Evolutionary conservation across 2,797 vertebrate genomes (phyloP), one percentile per base, ranked within the genome.

Genomic region (Peromyscus melanophrys): DNA sequence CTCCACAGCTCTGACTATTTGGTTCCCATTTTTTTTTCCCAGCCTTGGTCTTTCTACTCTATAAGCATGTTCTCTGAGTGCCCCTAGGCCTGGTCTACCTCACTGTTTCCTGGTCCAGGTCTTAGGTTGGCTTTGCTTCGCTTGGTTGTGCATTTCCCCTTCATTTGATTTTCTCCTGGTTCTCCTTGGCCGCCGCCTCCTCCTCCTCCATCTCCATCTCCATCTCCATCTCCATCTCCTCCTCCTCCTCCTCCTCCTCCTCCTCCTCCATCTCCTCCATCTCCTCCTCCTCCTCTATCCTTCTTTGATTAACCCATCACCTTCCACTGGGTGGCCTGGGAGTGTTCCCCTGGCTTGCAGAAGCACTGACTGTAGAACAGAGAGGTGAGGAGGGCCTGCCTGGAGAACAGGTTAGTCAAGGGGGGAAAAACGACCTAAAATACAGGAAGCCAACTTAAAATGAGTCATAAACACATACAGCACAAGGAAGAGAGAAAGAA

Each of bases 311-410:
- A 92, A 90, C 40, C 78, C 67, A 3, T 90, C 9, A 49, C 73
- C 77, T 73, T 78, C 12, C 25, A 29, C 21, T 21, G 57, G 76
- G 71, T 31, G 73, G 10, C 49, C 81, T 23, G 69, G n/a, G 40
- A 25, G 27, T 87, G 96, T 85, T 69, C 49, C 31, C 76, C n/a
- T 23, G 84, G 55, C 94, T 90, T 93, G 46, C 81, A 27, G 78
- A 82, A 89, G 92, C 89, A 49, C 80, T 29, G 43, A n/a, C 77
- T 23, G n/a, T 46, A 78, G 83, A 63, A 65, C 4, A 89, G 86
- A 31, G 7, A 75, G 73, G 31, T 17, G 40, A n/a, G 27, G 10
- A 55, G 80, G 61, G 40, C 82, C 63, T 17, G n/a, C 78, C 63
- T 13, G 43, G 85, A 71, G 59, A 87, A 25, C 46, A 6, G 23